Percentiles rank a stretch among this genome's conserved stretches.
These are phyloP conservation scores for Pseudomyrmex gracilis DNA, from an alignment of 1,140 invertebrate species.

Conservation along the genomic window DNA sequence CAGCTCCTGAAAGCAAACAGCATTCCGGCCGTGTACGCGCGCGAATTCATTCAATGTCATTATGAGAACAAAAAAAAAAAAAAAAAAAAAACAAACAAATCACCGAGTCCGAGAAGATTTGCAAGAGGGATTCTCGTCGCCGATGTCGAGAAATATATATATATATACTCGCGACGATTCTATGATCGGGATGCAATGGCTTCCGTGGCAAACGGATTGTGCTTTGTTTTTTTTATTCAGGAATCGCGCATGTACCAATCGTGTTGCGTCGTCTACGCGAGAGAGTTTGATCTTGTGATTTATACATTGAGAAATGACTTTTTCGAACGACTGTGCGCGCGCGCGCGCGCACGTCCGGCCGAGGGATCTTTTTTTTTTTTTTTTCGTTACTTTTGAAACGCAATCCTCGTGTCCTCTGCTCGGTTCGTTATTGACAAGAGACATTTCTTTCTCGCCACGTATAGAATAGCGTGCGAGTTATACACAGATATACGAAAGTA, in stretches of 20 bases:
- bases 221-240: slow-evolving; percentile 2
- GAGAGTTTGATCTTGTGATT: not conserved
- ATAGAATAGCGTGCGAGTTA: slow-evolving; percentile 41
- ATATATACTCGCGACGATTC: slow-evolving; percentile 23
- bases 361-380: slow-evolving; percentile 39
- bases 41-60: slow-evolving; percentile 53
- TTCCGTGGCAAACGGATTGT: not conserved
- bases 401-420: slow-evolving; percentile 64
- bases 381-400: slow-evolving; percentile 48
- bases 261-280: too few species aligned
- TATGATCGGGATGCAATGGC: not conserved
- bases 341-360: slow-evolving; percentile 41
- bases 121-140: slow-evolving; percentile 27
- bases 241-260: not conserved
- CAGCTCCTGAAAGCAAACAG: slow-evolving; percentile 86
- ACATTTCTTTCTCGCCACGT: slow-evolving; percentile 42
- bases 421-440: slow-evolving; percentile 49
- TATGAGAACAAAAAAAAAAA: slow-evolving; percentile 15
- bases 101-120: slow-evolving; percentile 41
- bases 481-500: slow-evolving; percentile 69
- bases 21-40: slow-evolving; percentile 81
- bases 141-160: not conserved
- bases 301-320: not conserved
- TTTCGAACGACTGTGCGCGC: slow-evolving; percentile 45
- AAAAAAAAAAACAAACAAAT: slow-evolving; percentile 43